Evolutionary conservation across 1,140 invertebrate species (phyloP), one percentile per base, ranked within the genome.

Genomic region (Leptinotarsa lineolata): DNA sequence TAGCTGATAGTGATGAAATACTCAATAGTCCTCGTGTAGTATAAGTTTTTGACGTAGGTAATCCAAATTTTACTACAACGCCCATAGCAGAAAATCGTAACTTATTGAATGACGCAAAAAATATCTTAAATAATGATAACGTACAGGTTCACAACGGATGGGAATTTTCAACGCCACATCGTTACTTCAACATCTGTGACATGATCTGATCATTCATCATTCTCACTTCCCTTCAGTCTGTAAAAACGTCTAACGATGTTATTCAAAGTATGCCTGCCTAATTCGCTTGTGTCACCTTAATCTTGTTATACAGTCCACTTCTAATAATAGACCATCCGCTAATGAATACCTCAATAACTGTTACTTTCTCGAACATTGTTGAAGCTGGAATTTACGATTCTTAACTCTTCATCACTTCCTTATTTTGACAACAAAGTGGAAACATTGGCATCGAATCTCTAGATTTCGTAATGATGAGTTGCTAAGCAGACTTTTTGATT

Each of bases 361-460:
- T 54, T n/a, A n/a, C n/a, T 54, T 54, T 16, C n/a, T n/a, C 48
- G 15, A 54, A 54, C n/a, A 54, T 54, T 54, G 48, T 54, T 54
- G 16, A 54, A 54, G n/a, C 16, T 15, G n/a, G 15, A 16, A 16
- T 54, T 16, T 54, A 54, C 6, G 48, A 54, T 12, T 16, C 4
- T 3, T 5, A 54, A 54, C 5, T 54, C 48, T 18, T 15, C 48
- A 54, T 18, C 48, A 54, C n/a, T 54, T 54, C 48, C 48, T 12
- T 54, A 54, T 54, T 54, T 54, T 54, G 48, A 54, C 48, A 54
- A n/a, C n/a, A 54, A 54, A 54, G 15, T 54, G 48, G 48, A 18
- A 54, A 18, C n/a, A 18, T 54, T 54, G 48, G 48, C 48, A 54
- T 54, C n/a, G 15, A 18, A 54, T 54, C n/a, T 39, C 30, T 39